phyloP scores from a whole-genome alignment of 2,113 vertebrate species.

The Sinocyclocheilus anshuiensis region DNA sequence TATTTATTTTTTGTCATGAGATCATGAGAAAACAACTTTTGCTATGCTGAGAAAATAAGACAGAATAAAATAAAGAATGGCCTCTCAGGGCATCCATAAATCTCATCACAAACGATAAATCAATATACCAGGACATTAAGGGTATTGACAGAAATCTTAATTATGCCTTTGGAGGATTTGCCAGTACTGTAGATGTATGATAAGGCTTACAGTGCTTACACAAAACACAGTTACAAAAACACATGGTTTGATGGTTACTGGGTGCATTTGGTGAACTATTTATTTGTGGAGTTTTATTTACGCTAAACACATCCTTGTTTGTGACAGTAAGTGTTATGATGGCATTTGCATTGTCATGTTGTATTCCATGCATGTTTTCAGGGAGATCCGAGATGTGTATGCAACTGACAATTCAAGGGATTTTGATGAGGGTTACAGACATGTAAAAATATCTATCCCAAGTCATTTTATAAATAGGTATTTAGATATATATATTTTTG shows the following conservation, averaged over 20 bases:
- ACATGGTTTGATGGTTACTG: not conserved
- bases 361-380: not conserved
- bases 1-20: not conserved
- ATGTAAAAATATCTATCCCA: not conserved
- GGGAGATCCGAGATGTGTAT: not conserved
- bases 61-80: not conserved
- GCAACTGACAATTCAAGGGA: not conserved
- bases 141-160: not conserved
- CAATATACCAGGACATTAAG: not conserved
- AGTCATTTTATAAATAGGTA: not conserved
- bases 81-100: not conserved
- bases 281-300: not conserved
- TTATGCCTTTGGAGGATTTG: not conserved
- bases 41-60: not conserved
- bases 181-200: not conserved
- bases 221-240: not conserved
- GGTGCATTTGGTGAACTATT: not conserved
- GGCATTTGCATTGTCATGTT: not conserved
- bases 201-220: not conserved
- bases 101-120: not conserved
- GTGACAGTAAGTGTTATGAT: not conserved
- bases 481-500: not conserved
- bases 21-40: constrained; percentile 5
- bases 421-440: not conserved
- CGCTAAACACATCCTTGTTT: not conserved